Conservation (phyloP, 2,888 invertebrate species). For the Ennomos quercinarius region DNA sequence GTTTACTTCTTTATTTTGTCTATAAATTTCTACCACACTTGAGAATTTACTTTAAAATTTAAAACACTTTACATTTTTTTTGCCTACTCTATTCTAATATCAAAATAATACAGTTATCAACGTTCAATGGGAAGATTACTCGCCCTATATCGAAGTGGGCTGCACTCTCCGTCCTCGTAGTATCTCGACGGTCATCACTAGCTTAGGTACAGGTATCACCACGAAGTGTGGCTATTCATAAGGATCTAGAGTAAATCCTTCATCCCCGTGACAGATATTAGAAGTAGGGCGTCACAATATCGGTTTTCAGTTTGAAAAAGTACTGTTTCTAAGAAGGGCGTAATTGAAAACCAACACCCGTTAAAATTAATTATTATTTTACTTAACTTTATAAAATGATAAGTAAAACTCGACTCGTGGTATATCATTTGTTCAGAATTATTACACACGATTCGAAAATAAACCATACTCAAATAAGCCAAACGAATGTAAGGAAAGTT, state of each 20-base stretch:
- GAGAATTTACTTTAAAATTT: conserved; percentile 55
- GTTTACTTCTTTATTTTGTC: conserved; percentile 54
- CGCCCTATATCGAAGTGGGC: conserved; percentile 78
- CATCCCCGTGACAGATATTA: conserved; percentile 49
- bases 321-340: no score
- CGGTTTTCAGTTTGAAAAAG: no score
- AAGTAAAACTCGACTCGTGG: no score
- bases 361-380: no score
- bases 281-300: no score
- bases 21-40: conserved; percentile 72
- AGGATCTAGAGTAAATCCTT: conserved; percentile 59
- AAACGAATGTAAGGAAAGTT: not conserved
- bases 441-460: no score
- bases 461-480: not conserved
- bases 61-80: conserved; percentile 57
- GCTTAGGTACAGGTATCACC: conserved; percentile 41
- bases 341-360: no score
- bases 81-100: conserved; percentile 76
- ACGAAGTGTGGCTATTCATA: conserved; percentile 44
- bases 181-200: conserved; percentile 71
- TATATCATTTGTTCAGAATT: no score
- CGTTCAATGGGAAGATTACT: conserved; percentile 74
- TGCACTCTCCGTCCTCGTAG: conserved; percentile 71
- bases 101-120: conserved; percentile 67
- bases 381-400: no score